phyloP scores from a whole-genome alignment of 2,888 invertebrate species.

The Dasysyrphus albostriatus region DNA sequence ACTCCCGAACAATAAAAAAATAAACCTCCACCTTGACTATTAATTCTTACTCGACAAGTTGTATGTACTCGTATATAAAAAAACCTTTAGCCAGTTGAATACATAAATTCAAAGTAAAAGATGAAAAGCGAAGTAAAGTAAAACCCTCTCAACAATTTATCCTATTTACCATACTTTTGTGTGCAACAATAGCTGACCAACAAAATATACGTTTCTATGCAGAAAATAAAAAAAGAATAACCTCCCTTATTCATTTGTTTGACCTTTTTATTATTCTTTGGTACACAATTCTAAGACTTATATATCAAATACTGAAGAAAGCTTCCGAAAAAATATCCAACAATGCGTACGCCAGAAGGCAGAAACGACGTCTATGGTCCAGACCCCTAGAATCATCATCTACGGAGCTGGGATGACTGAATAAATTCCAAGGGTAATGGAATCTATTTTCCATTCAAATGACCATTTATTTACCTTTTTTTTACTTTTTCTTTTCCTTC shows the following conservation, averaged over 20 bases:
- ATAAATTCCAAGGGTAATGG: constrained; percentile 74
- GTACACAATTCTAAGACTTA: constrained; percentile 38
- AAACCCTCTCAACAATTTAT: constrained; percentile 63
- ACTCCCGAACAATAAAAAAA: neutral
- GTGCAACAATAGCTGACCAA: constrained; percentile 55
- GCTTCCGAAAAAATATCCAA: constrained; percentile 27
- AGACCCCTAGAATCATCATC: constrained; percentile 3
- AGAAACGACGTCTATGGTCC: constrained; percentile 19
- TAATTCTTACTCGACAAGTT: constrained; percentile 4
- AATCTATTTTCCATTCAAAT: constrained; percentile 76
- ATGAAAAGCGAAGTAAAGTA: constrained; percentile 40
- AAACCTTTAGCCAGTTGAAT: constrained; percentile 37
- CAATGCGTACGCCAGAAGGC: constrained; percentile 52
- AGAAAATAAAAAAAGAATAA: constrained; percentile 6
- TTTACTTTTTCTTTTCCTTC: constrained; percentile 21
- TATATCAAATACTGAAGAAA: constrained; percentile 53
- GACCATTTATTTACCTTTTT: constrained; percentile 76
- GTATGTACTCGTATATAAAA: neutral
- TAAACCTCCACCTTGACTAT: neutral
- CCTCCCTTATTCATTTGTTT: constrained; percentile 69
- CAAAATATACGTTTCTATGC: constrained; percentile 25
- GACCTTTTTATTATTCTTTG: constrained; percentile 67
- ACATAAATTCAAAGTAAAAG: constrained; percentile 47
- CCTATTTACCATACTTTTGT: constrained; percentile 73
- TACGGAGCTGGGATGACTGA: constrained; percentile 30